Conservation (phyloP, 37 sponge, comb jelly and placozoan species). For the Oscarella lobularis region DNA sequence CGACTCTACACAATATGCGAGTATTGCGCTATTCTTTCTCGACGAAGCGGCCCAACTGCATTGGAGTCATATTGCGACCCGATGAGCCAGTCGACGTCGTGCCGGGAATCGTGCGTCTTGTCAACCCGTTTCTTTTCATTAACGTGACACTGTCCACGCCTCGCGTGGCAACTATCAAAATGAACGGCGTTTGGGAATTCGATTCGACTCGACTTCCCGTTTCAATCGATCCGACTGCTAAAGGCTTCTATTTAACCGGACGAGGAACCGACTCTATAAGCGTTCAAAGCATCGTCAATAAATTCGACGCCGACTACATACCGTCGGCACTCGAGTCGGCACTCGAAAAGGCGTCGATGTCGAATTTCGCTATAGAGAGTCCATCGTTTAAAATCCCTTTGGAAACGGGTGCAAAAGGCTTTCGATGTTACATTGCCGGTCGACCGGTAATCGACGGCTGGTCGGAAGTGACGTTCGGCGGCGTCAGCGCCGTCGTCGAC, state of each 20-base stretch:
- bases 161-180: not conserved
- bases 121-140: not conserved
- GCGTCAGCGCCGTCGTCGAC: not conserved
- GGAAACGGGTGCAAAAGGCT: not conserved
- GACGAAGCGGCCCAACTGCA: not conserved
- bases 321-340: not conserved
- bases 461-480: not conserved
- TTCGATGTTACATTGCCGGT: not conserved
- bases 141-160: not conserved
- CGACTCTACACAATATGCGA: not conserved
- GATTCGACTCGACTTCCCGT: not conserved
- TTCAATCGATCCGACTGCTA: not conserved
- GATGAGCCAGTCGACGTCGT: not conserved
- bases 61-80: not conserved
- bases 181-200: not conserved
- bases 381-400: not conserved
- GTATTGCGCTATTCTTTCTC: not conserved
- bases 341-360: not conserved
- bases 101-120: not conserved
- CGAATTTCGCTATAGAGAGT: not conserved
- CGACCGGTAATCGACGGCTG: not conserved
- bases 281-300: not conserved
- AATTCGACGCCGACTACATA: not conserved
- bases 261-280: not conserved
- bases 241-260: not conserved